phyloP scores from a whole-genome alignment of 2,888 invertebrate genomes.

The Seira sanloemensis region DNA sequence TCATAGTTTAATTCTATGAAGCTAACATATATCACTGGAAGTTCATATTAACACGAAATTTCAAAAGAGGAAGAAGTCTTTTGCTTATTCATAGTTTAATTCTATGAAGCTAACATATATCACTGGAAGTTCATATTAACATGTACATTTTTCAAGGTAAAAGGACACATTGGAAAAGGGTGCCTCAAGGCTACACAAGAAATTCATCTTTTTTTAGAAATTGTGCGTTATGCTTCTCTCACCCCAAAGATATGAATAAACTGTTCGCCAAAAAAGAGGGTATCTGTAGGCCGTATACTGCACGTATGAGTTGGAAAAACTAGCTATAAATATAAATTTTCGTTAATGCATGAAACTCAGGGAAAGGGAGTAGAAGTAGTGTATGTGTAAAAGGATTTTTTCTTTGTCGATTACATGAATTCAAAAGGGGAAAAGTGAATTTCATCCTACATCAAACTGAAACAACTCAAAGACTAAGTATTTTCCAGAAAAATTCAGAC shows the following conservation, averaged over 20 bases:
- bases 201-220: conserved; percentile 36
- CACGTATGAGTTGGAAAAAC: too few species aligned
- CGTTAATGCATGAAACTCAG: not conserved
- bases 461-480: not conserved
- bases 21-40: not conserved
- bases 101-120: not conserved
- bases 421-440: conserved; percentile 19
- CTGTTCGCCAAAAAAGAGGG: too few species aligned
- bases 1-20: not conserved
- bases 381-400: not conserved
- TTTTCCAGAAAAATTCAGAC: too few species aligned
- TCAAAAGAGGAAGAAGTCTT: not conserved
- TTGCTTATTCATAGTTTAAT: not conserved
- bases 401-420: conserved; percentile 25
- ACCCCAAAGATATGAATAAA: conserved; percentile 40
- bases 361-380: not conserved
- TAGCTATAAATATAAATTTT: not conserved
- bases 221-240: conserved; percentile 37
- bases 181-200: conserved; percentile 46
- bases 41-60: not conserved
- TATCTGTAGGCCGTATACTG: too few species aligned
- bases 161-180: conserved; percentile 21
- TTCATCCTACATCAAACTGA: not conserved
- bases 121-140: not conserved
- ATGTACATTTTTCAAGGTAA: conserved; percentile 30